Evolutionary conservation across 2,113 vertebrate species (phyloP).

Genomic region (Dinomys branickii): DNA sequence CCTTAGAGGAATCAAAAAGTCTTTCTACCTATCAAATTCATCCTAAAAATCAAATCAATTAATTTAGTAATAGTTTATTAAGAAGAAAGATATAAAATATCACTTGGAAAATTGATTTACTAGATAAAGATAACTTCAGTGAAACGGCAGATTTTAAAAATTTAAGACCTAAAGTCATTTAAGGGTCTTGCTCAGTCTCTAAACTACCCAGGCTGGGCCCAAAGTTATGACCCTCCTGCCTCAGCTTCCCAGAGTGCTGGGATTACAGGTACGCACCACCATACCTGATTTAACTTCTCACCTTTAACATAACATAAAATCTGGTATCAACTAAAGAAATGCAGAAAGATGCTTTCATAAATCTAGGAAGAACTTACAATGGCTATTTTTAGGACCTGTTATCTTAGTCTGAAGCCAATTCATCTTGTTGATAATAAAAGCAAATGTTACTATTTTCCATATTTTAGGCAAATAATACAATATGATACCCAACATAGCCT

Average conservation of each 20-base stretch:
- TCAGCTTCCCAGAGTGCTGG: not conserved
- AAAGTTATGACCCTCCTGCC: not conserved
- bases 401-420: constrained; percentile 17
- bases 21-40: not conserved
- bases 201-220: not conserved
- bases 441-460: not conserved
- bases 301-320: constrained; percentile 42
- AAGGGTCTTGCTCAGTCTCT: not conserved
- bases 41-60: not conserved
- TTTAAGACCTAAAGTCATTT: constrained; percentile 3
- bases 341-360: constrained; percentile 28
- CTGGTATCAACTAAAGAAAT: constrained; percentile 29
- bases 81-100: not conserved
- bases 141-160: constrained; percentile 1
- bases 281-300: not conserved
- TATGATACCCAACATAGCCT: not conserved
- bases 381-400: not conserved
- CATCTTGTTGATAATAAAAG: constrained; percentile 35
- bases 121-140: constrained; percentile 30
- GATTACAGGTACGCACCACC: not conserved
- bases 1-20: not conserved
- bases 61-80: constrained; percentile 29
- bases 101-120: constrained; percentile 44
- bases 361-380: constrained; percentile 11
- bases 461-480: constrained; percentile 1